Base-by-base conservation (phyloP, 2,113 vertebrate genomes). In the Lampris incognitus region DNA sequence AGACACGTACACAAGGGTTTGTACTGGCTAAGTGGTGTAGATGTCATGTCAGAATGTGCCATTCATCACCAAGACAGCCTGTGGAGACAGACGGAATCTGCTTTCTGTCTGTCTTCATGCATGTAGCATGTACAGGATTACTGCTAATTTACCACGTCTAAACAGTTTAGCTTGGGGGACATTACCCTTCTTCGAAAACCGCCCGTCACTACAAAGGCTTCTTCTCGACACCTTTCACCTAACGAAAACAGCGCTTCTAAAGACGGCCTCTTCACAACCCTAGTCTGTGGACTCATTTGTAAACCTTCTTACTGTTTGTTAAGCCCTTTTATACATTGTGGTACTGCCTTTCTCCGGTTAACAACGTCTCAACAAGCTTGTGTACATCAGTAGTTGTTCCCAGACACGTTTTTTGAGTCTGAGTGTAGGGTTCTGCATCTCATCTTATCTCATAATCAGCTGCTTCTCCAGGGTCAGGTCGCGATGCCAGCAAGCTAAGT, bases 21-120 rank as follows among this genome's bases (percentile, higher is more conserved):
- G 73, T 55, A 78, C 88, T 80, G 24, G 66, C 42, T 41, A 10
- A 62, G 63, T 55, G 39, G 68, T 77, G 84, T 76, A 72, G 42
- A 69, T 84, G 83, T 87, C 77, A 77, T 81, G 87, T 87, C 59
- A 66, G 55, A 87, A 78, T 84, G 64, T 48, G 83, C 37, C 67
- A 68, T 42, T 66, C 59, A 75, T 82, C 24, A 50, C 71, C 56
- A 86, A 76, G 36, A 68, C 1, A 8, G 44, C 69, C 70, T 73
- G 88, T 85, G 10, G 51, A 79, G 78, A 13, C 7, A 1, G 5
- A 1, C 39, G 56, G 36, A 62, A 39, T n/a, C 55, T 50, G 60
- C 50, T 41, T 55, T 61, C 67, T 83, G 63, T 72, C 63, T 41
- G 72, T 57, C 54, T 24, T 24, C 24, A 24, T 24, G 24, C 24